Evolutionary conservation across 2,888 invertebrate species (phyloP).

Genomic region (Cataglyphis altisquamis): DNA sequence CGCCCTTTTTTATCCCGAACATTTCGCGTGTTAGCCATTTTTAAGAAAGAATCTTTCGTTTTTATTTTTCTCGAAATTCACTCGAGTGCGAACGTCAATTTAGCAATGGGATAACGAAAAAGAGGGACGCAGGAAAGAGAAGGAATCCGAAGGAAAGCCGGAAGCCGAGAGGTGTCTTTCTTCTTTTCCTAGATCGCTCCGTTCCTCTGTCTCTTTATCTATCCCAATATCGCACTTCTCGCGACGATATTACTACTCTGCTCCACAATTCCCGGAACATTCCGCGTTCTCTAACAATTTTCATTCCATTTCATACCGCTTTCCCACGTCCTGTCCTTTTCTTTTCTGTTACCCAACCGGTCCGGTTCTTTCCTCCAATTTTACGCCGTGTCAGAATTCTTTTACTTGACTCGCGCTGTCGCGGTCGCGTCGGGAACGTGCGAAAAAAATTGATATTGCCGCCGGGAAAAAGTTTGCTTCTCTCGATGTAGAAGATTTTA

Average conservation of each 20-base stretch:
- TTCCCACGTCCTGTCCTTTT: neutral
- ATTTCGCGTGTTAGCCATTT: neutral
- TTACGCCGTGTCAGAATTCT: conserved; percentile 50
- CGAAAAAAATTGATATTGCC: conserved; percentile 43
- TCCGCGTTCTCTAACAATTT: conserved; percentile 52
- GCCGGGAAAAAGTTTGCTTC: conserved; percentile 36
- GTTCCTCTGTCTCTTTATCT: conserved; percentile 2
- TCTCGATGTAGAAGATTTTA: conserved; percentile 27
- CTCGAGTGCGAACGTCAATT: neutral
- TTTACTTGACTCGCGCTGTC: conserved; percentile 22
- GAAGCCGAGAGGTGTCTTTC: conserved; percentile 18
- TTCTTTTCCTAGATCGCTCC: conserved; percentile 9
- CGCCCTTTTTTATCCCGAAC: conserved; percentile 1
- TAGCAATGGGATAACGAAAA: conserved; percentile 14
- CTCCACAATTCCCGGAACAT: conserved; percentile 35
- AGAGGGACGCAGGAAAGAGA: neutral
- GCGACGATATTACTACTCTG: conserved; percentile 39
- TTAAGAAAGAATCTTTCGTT: neutral
- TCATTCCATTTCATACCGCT: conserved; percentile 51
- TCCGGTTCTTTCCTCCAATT: conserved; percentile 36
- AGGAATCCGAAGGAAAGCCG: conserved; percentile 11
- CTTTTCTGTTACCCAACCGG: neutral
- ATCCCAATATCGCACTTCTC: conserved; percentile 9
- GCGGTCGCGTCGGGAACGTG: conserved; percentile 38
- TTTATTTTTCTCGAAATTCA: neutral